phyloP scores from a whole-genome alignment of 2,888 invertebrate species.

The Sipha maydis region DNA sequence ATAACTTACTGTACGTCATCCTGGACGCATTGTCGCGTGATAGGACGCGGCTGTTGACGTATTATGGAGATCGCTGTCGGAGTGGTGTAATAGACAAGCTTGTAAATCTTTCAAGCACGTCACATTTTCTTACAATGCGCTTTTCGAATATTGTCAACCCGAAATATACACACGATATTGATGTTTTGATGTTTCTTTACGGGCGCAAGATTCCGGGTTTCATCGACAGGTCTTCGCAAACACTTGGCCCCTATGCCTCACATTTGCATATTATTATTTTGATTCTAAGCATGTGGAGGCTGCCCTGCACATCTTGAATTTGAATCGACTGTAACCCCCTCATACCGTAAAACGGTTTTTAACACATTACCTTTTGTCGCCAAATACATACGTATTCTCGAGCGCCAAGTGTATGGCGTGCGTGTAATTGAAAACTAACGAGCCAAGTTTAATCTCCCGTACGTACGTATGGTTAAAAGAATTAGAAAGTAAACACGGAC shows the following conservation, averaged over 20 bases:
- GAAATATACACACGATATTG: background rate
- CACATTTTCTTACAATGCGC: no score
- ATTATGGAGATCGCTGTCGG: no score
- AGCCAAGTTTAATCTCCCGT: slow-evolving; percentile 40
- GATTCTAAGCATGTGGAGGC: background rate
- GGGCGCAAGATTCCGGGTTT: background rate
- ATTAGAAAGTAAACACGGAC: slow-evolving; percentile 60
- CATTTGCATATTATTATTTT: background rate
- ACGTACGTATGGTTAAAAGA: slow-evolving; percentile 35
- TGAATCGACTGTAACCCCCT: background rate
- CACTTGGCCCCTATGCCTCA: background rate
- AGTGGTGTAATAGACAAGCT: no score
- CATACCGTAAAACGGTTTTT: background rate
- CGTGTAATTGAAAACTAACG: slow-evolving; percentile 58
- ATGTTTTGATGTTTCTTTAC: background rate
- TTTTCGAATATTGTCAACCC: no score
- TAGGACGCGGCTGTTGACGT: no score
- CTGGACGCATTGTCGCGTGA: no score
- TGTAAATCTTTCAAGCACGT: no score
- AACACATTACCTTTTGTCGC: background rate
- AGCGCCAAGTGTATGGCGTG: background rate
- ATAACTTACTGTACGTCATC: no score
- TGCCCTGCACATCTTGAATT: background rate
- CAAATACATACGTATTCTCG: background rate
- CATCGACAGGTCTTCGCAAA: background rate